These are phyloP conservation scores for Drosophila multiciliata DNA, from an alignment of 2,888 invertebrate species.

Conservation along the genomic window DNA sequence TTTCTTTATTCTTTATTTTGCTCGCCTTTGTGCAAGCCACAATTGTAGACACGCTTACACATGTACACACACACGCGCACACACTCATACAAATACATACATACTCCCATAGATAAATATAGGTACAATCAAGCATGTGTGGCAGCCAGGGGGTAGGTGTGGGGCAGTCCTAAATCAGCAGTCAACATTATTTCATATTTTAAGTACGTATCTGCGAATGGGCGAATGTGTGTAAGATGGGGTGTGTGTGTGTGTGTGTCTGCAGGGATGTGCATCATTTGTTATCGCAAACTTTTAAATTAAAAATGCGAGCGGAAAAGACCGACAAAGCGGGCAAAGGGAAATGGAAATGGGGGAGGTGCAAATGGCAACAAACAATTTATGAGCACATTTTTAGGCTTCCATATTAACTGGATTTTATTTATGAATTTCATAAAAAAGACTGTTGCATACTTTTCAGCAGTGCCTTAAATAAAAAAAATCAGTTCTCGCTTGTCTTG, in stretches of 20 bases:
- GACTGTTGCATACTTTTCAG: constrained; percentile 45
- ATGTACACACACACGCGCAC: constrained; percentile 18
- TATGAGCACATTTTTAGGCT: constrained; percentile 67
- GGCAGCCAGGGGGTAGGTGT: background rate
- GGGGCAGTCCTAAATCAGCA: constrained; percentile 74
- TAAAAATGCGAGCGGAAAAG: constrained; percentile 59
- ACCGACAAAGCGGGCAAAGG: constrained; percentile 9
- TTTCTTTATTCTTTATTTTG: constrained; percentile 57
- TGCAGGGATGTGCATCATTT: constrained; percentile 75
- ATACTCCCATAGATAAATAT: constrained; percentile 27
- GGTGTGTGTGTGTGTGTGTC: constrained; percentile 18
- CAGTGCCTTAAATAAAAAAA: background rate
- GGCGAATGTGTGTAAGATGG: constrained; percentile 8
- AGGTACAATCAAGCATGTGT: constrained; percentile 24
- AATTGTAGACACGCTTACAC: constrained; percentile 38
- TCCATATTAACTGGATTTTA: constrained; percentile 62
- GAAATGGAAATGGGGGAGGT: background rate
- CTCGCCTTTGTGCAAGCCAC: constrained; percentile 37
- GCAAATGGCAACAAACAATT: constrained; percentile 50
- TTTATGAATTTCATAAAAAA: constrained; percentile 66
- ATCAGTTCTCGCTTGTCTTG: background rate
- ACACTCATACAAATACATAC: constrained; percentile 27
- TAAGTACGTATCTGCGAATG: constrained; percentile 55
- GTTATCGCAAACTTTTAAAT: constrained; percentile 82
- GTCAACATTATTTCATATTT: constrained; percentile 76